Base-by-base conservation (phyloP, 2,113 vertebrate species). In the Balaenoptera acutorostrata region DNA sequence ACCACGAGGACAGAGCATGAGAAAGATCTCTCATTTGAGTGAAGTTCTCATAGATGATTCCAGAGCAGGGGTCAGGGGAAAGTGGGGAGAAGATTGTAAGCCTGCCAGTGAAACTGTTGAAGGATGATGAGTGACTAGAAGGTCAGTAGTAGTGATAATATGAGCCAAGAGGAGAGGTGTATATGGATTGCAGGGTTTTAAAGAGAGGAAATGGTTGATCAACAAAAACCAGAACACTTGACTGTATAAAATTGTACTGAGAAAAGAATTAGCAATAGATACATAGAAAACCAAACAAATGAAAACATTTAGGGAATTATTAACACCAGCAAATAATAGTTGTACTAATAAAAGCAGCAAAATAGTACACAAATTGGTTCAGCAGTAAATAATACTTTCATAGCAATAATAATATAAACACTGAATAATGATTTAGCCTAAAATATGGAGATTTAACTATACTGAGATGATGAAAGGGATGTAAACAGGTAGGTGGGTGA, bases 241-340 rank as follows among this genome's bases (percentile, higher is more conserved):
- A 68, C 7, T 86, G 15, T 87, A 31, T 87, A 75, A 81, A 83
- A 77, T 57, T 82, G 31, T 61, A 74, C 36, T 89, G 39, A 90
- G 84, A 89, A 96, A 92, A 81, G 6, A 89, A 85, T 92, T 74
- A 94, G 17, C 31, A 89, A 68, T 72, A 78, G 13, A 88, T 80
- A 66, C n/a, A 83, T 25, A 71, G 59, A 92, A 83, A 83, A 57
- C 14, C 17, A 78, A 78, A 55, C 11, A 81, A 93, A 93, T 69
- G 44, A 92, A 88, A 91, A 92, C 55, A 44, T 63, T 20, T 41
- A 66, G 23, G 29, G 4, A 83, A 95, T 63, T 81, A 74, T 31
- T 72, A 80, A 90, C 13, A 68, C 6, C 23, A 74, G 2, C 31
- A 72, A 63, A 75, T 81, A 85, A 85, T 64, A 55, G 14, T 85